phyloP scores from a whole-genome alignment of 2,888 invertebrate species.

The Eledone cirrhosa region DNA sequence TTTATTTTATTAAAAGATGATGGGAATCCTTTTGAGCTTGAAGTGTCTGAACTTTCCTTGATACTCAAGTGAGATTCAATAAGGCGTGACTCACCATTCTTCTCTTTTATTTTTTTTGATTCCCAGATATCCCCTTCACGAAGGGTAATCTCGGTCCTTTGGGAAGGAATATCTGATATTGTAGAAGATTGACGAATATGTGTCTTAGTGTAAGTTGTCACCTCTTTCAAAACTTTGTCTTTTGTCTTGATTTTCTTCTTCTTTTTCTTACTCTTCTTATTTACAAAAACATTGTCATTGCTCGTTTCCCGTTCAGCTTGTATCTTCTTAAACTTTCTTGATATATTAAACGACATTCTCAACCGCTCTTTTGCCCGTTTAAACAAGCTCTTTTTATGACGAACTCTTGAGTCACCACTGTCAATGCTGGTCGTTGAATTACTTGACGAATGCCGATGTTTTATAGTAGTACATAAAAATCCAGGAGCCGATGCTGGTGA shows the following conservation, averaged over 20 bases:
- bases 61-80: not conserved
- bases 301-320: constrained; percentile 30
- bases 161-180: constrained; percentile 17
- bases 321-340: constrained; percentile 36
- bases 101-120: constrained; percentile 11
- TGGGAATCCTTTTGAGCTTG: not conserved
- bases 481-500: constrained; percentile 12
- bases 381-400: constrained; percentile 53
- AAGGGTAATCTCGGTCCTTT: not conserved
- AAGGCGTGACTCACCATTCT: not conserved
- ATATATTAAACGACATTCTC: constrained; percentile 38
- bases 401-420: constrained; percentile 22
- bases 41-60: constrained; percentile 14
- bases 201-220: constrained; percentile 5
- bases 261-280: constrained; percentile 27
- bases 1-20: not conserved
- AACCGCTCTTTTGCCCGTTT: constrained; percentile 50
- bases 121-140: constrained; percentile 18
- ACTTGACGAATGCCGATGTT: constrained; percentile 11
- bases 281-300: constrained; percentile 20
- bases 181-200: constrained; percentile 17
- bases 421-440: constrained; percentile 35
- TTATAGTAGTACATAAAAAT: not conserved
- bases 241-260: constrained; percentile 21
- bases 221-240: constrained; percentile 25